Conservation (phyloP, 2,113 vertebrate species). For the Corythoichthys intestinalis region DNA sequence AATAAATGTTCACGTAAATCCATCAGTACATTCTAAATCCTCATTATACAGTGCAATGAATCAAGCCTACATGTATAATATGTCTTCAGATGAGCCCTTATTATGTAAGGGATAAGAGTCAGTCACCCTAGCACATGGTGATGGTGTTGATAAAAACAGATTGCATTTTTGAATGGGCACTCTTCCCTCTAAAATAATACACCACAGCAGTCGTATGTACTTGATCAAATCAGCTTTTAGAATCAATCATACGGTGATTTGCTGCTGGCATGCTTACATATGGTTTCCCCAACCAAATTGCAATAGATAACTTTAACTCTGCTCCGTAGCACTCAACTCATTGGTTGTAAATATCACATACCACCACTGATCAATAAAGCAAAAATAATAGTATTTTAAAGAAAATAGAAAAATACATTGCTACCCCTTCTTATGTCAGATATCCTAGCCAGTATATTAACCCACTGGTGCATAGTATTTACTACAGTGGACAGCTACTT, state of each 20-base stretch:
- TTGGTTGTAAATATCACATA: not conserved
- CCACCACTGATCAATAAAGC: not conserved
- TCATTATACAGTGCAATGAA: constrained; percentile 37
- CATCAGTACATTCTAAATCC: not conserved
- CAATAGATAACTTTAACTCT: not conserved
- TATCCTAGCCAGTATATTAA: too few species aligned
- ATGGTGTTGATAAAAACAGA: constrained; percentile 61
- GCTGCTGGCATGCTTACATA: not conserved
- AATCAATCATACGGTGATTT: constrained; percentile 1
- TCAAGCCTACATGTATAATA: constrained; percentile 63
- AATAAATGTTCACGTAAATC: not conserved
- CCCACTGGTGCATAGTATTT: too few species aligned
- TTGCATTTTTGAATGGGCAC: constrained; percentile 52
- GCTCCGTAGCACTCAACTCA: not conserved
- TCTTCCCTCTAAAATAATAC: constrained; percentile 37
- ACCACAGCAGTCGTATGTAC: not conserved
- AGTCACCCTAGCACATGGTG: constrained; percentile 47
- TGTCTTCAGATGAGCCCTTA: constrained; percentile 63
- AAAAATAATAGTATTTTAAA: not conserved
- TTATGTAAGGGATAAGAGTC: constrained; percentile 69
- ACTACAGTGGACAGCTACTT: too few species aligned
- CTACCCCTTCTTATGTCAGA: too few species aligned
- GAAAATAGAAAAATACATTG: not conserved
- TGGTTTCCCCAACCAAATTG: constrained; percentile 12
- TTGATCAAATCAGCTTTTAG: not conserved